These are phyloP conservation scores for Cheilosia soror DNA, from an alignment of 2,888 invertebrate species.

Conservation along the genomic window DNA sequence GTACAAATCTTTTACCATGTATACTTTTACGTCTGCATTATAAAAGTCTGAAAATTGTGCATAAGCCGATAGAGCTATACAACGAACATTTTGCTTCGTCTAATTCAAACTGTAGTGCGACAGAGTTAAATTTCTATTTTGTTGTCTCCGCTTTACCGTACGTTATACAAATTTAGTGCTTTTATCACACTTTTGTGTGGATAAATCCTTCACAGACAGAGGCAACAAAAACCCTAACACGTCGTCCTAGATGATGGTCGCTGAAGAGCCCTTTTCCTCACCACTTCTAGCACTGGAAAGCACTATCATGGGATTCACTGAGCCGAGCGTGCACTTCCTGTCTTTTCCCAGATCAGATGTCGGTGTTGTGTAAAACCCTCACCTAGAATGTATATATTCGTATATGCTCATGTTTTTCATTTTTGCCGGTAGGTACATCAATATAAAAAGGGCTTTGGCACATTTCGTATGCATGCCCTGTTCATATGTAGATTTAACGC, in stretches of 20 bases:
- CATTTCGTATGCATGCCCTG: slow-evolving; percentile 59
- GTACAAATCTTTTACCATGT: too few species aligned
- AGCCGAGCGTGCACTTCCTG: slow-evolving; percentile 23
- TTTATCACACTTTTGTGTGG: too few species aligned
- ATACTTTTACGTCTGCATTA: too few species aligned
- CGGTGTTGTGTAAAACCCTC: slow-evolving; percentile 4
- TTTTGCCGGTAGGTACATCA: slow-evolving; percentile 11
- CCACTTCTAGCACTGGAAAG: slow-evolving; percentile 31
- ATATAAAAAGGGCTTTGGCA: slow-evolving; percentile 38
- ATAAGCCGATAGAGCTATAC: too few species aligned
- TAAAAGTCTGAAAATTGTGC: too few species aligned
- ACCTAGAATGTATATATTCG: background rate
- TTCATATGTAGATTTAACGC: slow-evolving; percentile 44
- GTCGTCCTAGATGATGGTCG: slow-evolving; percentile 35
- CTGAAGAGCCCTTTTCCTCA: slow-evolving; percentile 40
- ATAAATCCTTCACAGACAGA: too few species aligned
- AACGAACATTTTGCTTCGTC: too few species aligned
- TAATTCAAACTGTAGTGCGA: too few species aligned
- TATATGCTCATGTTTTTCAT: slow-evolving; percentile 12
- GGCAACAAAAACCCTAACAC: slow-evolving; percentile 1
- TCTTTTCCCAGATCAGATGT: slow-evolving; percentile 33
- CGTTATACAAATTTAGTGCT: too few species aligned
- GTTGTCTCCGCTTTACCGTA: too few species aligned
- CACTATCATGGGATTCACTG: slow-evolving; percentile 36
- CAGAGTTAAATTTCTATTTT: too few species aligned